A percentile compares a stretch with the other conserved stretches of the same genome.
phyloP scores from a whole-genome alignment of 2,797 vertebrate genomes.

The Halcyon badia region DNA sequence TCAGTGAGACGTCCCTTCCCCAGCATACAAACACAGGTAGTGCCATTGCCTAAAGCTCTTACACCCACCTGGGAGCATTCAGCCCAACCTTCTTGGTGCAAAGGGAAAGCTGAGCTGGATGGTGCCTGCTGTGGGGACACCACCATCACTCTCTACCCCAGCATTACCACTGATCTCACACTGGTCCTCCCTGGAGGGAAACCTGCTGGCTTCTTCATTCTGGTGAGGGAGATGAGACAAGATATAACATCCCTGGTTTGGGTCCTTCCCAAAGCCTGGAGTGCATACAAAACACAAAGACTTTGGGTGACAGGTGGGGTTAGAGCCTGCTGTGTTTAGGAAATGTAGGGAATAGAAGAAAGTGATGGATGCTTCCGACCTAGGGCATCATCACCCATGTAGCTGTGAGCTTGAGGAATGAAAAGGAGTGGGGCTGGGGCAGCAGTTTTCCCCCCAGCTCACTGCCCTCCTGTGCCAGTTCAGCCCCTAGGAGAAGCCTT shows the following conservation, averaged over 20 bases:
- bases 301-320: not conserved
- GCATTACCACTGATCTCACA: fast-evolving
- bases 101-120: not conserved
- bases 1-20: not conserved
- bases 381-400: not conserved
- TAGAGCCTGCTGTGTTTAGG: not conserved
- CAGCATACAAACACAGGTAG: fast-evolving
- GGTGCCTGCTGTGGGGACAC: not conserved
- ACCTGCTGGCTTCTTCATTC: not conserved
- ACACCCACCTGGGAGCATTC: fast-evolving
- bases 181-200: not conserved
- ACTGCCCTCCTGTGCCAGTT: too few species aligned
- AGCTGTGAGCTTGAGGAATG: not conserved
- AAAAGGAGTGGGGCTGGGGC: not conserved
- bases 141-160: not conserved
- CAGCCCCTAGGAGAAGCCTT: not conserved
- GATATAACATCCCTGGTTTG: fast-evolving
- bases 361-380: not conserved
- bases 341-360: not conserved
- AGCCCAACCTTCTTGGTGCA: not conserved
- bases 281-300: not conserved
- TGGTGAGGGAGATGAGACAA: not conserved
- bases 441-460: not conserved
- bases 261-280: not conserved
- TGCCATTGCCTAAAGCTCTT: not conserved